Percentiles rank a stretch among this genome's conserved stretches.
Evolutionary conservation across 1,140 invertebrate species (phyloP).

Genomic region (Zaprionus davidi): DNA sequence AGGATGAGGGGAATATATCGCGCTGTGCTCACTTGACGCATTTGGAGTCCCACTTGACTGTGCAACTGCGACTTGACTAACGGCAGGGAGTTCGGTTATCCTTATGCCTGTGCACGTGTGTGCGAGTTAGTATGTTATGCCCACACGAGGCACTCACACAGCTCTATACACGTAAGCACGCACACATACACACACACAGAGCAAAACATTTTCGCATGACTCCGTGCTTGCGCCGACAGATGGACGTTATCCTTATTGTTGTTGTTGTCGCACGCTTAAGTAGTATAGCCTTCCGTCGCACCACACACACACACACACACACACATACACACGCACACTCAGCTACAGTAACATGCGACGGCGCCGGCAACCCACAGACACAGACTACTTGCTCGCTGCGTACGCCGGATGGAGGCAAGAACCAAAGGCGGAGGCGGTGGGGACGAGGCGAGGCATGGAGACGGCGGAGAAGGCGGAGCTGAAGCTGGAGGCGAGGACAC

Average conservation of each 20-base stretch:
- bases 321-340: slow-evolving; percentile 25
- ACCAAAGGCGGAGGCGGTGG: background rate
- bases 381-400: slow-evolving; percentile 45
- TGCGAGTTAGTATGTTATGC: slow-evolving; percentile 21
- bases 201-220: slow-evolving; percentile 62
- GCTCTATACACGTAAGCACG: slow-evolving; percentile 5
- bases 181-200: slow-evolving; percentile 27
- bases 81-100: slow-evolving; percentile 41
- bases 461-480: background rate
- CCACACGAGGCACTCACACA: slow-evolving; percentile 19
- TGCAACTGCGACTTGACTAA: slow-evolving; percentile 55
- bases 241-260: slow-evolving; percentile 62
- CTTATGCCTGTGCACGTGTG: slow-evolving; percentile 20
- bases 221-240: slow-evolving; percentile 57
- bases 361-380: slow-evolving; percentile 31
- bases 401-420: slow-evolving; percentile 24
- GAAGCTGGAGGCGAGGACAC: slow-evolving; percentile 51
- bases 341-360: slow-evolving; percentile 32
- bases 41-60: slow-evolving; percentile 56
- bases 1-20: slow-evolving; percentile 22
- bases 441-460: background rate
- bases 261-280: slow-evolving; percentile 62
- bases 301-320: slow-evolving; percentile 18
- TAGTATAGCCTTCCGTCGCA: slow-evolving; percentile 43
- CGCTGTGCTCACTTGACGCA: slow-evolving; percentile 52